phyloP scores from a whole-genome alignment of 92 coral and sea anemone genomes.

The Desmophyllum pertusum region DNA sequence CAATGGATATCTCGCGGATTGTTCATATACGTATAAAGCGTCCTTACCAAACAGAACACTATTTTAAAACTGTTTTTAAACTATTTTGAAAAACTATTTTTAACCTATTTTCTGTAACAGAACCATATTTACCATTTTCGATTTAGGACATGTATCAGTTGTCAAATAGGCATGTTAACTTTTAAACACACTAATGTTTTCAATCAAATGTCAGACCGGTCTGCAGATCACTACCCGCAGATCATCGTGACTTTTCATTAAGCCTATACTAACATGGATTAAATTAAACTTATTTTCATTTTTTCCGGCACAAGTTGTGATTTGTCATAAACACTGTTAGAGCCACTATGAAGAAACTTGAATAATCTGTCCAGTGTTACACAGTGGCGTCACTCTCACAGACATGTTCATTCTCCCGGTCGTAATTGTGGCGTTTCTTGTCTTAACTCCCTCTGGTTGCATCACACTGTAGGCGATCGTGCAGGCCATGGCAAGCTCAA shows the following conservation, averaged over 20 bases:
- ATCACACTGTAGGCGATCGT: conserved; percentile 84
- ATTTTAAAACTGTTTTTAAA: too few relatives aligned
- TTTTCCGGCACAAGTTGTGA: neutral
- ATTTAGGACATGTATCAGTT: too few relatives aligned
- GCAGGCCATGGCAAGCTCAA: conserved; percentile 81
- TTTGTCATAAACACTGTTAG: neutral
- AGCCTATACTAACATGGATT: neutral
- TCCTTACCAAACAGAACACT: too few relatives aligned
- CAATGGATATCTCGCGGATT: neutral
- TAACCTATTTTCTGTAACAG: too few relatives aligned
- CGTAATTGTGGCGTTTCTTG: neutral
- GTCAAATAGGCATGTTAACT: neutral
- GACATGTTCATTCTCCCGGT: neutral
- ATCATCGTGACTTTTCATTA: neutral
- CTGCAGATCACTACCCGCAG: neutral
- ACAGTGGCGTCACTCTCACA: neutral
- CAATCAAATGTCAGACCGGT: neutral
- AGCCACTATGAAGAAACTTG: too few relatives aligned
- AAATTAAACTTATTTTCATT: neutral
- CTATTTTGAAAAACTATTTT: too few relatives aligned
- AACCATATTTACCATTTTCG: too few relatives aligned
- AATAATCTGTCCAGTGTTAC: too few relatives aligned
- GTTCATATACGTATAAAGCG: too few relatives aligned
- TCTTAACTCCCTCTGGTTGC: conserved; percentile 51
- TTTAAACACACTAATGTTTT: neutral